Evolutionary conservation across 1,140 invertebrate genomes (phyloP), one percentile per base, ranked within the genome.

Genomic region (Lepidurus couesii): DNA sequence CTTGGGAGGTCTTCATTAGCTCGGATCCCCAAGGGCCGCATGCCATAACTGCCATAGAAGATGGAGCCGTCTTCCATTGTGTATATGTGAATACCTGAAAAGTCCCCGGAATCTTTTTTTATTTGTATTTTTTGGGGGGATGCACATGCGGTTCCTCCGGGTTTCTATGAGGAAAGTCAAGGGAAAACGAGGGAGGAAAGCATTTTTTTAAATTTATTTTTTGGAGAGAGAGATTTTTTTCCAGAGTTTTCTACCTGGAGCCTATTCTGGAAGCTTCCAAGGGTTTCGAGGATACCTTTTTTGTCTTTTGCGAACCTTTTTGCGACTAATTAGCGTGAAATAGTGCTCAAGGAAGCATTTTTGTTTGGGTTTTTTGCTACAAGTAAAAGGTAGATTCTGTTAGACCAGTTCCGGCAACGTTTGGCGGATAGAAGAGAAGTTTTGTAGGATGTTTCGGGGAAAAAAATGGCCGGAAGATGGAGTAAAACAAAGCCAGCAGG

Each of bases 1-100:
- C 53, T 65, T 65, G 53, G 53, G 53, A 65, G 53, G 53, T 65
- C 53, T 65, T 65, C 53, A 65, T 65, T 65, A 65, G 53, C 53
- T 65, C 5, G 21, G 53, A 65, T 65, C 53, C 53, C 53, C 21
- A 21, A 65, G 53, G 53, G 53, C 13, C 53, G 53, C 53, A 16
- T n/a, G 53, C 53, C 53, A 65, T 65, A 65, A 65, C 53, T 21
- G 21, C 53, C 53, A 65, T 65, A 13, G 53, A 65, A 65, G 16
- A 65, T 16, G 13, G 53, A 65, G 53, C 53, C 53, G 53, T 65
- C 21, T 65, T 16, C 53, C 21, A 65, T 65, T 65, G 53, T 65
- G 53, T 9, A 21, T 65, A 13, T 65, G 16, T 16, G 53, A 21
- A 65, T 65, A 65, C 53, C 53, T 65, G 53, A 13, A 65, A 65